Base-by-base conservation (phyloP, 2,888 invertebrate genomes). In the Drosophila mimica region DNA sequence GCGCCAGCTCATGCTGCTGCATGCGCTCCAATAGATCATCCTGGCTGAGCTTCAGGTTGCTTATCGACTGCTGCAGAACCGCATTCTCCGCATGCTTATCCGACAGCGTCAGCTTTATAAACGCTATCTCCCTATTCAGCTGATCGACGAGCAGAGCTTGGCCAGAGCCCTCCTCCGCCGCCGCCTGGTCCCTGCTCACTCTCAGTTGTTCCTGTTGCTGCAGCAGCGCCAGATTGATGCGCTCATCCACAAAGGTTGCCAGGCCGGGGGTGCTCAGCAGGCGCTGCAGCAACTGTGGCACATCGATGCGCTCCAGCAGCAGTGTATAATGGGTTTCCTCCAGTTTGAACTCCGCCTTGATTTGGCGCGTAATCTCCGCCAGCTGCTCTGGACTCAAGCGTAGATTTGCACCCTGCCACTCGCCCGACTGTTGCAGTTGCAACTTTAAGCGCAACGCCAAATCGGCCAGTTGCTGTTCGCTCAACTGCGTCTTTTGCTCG, bases 91-190 rank as follows among this genome's bases (percentile, higher is more conserved):
- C 93, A 73, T 94, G 94, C 60, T 94, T 92, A 61, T 94, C 94
- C 0, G 93, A 92, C 8, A 95, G 91, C 73, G 95, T 94, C 11
- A 94, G 92, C 82, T 95, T 95, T 68, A 96, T 94, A 68, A 93
- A 93, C 48, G 94, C 94, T 7, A 96, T 93, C 77, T 95, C 94
- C 4, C 91, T 91, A 70, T 94, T 94, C 1, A 95, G 93, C 66
- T 94, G 94, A 9, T 94, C 83, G 13, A 63, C 90, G 91, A 17
- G 25, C 25, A 25, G 57, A 8, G 40, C 11, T 17, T 84, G 58
- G 2, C 75, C 87, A 1, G 89, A 88, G 4, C 76, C 82, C 40
- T 77, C 81, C 15, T 25, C 15, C 25, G 25, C 81, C 15, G 15
- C 15, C 25, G 25, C 46, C 25, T 46, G 46, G 2, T 15, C 46